A percentile compares a stretch with the other conserved stretches of the same genome.
Conservation (phyloP, 2,113 vertebrate genomes). For the Dermatemys mawii region DNA sequence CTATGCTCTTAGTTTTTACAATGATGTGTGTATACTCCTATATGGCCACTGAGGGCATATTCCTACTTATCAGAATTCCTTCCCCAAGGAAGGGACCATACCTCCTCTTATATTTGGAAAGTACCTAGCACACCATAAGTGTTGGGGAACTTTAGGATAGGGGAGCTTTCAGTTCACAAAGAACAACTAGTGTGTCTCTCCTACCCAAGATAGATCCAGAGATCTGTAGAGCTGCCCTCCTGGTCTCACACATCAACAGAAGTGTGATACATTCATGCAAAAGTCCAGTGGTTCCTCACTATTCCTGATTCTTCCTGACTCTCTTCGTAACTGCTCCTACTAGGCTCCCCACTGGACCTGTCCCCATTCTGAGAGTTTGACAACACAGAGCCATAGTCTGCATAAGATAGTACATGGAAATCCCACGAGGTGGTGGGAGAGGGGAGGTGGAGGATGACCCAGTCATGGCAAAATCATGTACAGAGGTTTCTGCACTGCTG, state of each 20-base stretch:
- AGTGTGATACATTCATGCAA: not conserved
- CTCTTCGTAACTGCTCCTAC: not conserved
- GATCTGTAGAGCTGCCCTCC: not conserved
- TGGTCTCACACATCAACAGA: not conserved
- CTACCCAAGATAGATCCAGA: not conserved
- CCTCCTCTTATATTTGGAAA: not conserved
- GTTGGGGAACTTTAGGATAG: not conserved
- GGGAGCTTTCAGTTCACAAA: not conserved
- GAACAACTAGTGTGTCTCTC: not conserved
- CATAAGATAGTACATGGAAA: not conserved
- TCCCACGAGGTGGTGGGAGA: not conserved
- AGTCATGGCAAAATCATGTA: not conserved
- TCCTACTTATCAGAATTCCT: not conserved
- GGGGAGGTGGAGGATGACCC: not conserved
- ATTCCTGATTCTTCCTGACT: not conserved
- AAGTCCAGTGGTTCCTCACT: not conserved
- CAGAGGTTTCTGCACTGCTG: not conserved
- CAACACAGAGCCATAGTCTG: not conserved
- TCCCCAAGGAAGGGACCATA: not conserved
- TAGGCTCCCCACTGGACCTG: not conserved
- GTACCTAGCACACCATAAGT: not conserved
- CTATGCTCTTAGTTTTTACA: not conserved
- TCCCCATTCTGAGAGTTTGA: not conserved
- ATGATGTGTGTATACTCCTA: not conserved
- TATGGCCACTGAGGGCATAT: not conserved